phyloP scores from a whole-genome alignment of 2,113 vertebrate genomes.

The Hemichromis elongatus region DNA sequence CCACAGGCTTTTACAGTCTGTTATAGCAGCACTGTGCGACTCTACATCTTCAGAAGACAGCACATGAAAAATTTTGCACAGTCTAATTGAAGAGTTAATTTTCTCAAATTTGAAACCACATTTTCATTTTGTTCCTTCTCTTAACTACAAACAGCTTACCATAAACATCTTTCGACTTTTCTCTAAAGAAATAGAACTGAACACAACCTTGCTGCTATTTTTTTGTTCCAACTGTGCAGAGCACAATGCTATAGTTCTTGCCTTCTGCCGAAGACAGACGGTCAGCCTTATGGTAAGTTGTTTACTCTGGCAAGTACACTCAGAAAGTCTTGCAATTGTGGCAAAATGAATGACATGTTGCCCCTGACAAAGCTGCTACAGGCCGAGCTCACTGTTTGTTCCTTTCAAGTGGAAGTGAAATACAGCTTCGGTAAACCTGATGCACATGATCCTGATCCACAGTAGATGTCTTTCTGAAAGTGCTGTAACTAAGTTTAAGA shows the following conservation, averaged over 20 bases:
- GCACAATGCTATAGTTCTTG: background rate
- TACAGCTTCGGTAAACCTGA: constrained; percentile 42
- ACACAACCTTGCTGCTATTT: background rate
- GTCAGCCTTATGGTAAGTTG: background rate
- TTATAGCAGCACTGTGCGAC: background rate
- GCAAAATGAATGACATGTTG: constrained; percentile 42
- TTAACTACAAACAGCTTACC: background rate
- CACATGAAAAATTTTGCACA: background rate
- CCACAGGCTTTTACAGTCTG: background rate
- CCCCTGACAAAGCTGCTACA: constrained; percentile 7
- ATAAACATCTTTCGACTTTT: background rate
- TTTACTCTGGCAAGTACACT: constrained; percentile 49
- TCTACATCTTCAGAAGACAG: background rate
- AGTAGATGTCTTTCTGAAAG: no score
- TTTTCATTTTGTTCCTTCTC: background rate
- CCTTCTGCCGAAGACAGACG: background rate
- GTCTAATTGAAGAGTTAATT: background rate
- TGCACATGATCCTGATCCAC: no score
- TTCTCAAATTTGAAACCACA: background rate
- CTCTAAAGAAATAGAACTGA: background rate
- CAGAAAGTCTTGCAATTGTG: constrained; percentile 51
- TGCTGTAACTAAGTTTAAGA: no score
- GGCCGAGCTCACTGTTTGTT: constrained; percentile 26
- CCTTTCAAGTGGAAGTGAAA: constrained; percentile 52
- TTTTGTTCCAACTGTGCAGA: background rate